Conservation (phyloP, 2,797 vertebrate genomes). For the Phoeniculus purpureus region DNA sequence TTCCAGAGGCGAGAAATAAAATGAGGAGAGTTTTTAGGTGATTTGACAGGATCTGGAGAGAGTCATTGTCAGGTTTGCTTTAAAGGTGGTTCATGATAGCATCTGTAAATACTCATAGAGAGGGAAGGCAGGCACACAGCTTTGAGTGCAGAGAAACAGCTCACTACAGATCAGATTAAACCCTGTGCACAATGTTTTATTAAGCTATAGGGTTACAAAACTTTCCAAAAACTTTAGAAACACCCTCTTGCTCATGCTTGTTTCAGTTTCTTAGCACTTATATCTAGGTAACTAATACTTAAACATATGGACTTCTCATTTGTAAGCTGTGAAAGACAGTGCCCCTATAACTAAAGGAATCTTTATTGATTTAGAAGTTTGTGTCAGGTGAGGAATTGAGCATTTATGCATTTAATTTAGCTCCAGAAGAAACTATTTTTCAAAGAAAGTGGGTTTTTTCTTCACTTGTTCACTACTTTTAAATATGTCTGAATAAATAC, state of each 20-base stretch:
- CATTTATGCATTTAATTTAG: neutral
- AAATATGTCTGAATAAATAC: neutral
- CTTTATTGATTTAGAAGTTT: neutral
- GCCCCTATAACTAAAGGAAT: fast-evolving
- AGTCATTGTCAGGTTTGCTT: constrained; percentile 18
- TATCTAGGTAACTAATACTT: neutral
- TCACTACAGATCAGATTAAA: neutral
- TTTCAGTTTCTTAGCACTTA: neutral
- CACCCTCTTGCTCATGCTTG: neutral
- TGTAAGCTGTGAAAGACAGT: neutral
- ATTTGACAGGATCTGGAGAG: constrained; percentile 33
- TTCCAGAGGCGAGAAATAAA: constrained; percentile 30
- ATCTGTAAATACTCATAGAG: neutral
- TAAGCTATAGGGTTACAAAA: neutral
- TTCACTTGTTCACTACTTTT: neutral
- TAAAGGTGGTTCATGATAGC: neutral
- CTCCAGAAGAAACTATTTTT: neutral
- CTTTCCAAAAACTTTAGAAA: neutral
- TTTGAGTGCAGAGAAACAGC: neutral
- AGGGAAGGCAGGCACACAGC: neutral
- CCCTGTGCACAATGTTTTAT: neutral
- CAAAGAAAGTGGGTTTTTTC: neutral
- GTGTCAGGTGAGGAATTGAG: neutral
- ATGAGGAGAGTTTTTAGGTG: constrained; percentile 18
- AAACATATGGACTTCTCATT: neutral